These are phyloP conservation scores for Mesaphorura yosii DNA, from an alignment of 1,140 invertebrate species.

Conservation along the genomic window DNA sequence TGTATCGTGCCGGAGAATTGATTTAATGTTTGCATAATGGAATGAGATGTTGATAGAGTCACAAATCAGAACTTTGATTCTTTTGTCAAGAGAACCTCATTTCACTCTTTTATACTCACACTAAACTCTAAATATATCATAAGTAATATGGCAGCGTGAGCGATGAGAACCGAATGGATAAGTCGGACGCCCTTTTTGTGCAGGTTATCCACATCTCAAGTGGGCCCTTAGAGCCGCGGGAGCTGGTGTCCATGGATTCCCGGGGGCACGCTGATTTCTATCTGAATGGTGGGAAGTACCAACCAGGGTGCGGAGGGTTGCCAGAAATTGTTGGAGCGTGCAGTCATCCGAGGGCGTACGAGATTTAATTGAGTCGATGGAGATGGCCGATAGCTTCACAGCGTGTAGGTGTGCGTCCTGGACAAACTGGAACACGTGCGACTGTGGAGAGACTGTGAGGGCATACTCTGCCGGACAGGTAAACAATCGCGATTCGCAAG, in stretches of 20 bases:
- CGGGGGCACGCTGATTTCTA: conserved; percentile 52
- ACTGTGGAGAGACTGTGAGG: too few relatives aligned
- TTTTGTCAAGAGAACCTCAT: too few relatives aligned
- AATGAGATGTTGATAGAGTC: too few relatives aligned
- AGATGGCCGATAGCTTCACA: background rate
- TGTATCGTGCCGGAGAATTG: too few relatives aligned
- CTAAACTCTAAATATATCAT: too few relatives aligned
- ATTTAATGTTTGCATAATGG: too few relatives aligned
- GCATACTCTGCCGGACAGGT: too few relatives aligned
- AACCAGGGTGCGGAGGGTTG: conserved; percentile 13
- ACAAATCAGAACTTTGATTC: too few relatives aligned
- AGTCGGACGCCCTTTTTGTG: conserved; percentile 39
- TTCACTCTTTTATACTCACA: too few relatives aligned
- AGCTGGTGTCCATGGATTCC: conserved; percentile 41
- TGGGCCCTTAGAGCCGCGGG: conserved; percentile 10
- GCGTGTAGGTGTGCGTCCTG: background rate
- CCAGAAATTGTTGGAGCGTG: conserved; percentile 1
- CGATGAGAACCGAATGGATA: conserved; percentile 4
- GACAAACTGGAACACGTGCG: background rate
- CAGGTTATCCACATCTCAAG: conserved; percentile 56
- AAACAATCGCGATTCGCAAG: too few relatives aligned
- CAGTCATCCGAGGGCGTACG: background rate
- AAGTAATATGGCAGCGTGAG: background rate
- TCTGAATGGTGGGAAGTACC: conserved; percentile 11
- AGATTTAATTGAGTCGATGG: background rate